A percentile compares a stretch with the other conserved stretches of the same genome.
These are phyloP conservation scores for Hirudo medicinalis DNA, from an alignment of 1,140 invertebrate genomes.

Conservation along the genomic window DNA sequence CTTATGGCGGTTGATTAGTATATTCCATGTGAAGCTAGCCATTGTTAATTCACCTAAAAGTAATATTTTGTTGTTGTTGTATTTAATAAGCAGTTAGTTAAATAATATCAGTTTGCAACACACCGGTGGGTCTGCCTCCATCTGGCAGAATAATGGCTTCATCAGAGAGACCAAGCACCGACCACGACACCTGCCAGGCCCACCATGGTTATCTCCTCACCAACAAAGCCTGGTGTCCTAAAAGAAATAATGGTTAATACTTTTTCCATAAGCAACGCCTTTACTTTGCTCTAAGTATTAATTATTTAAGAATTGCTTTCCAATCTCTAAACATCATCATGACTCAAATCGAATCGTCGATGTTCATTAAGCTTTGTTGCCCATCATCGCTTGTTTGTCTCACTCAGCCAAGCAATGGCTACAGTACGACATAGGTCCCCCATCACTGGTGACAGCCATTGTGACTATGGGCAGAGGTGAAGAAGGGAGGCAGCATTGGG, in stretches of 20 bases:
- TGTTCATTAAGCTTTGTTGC: not conserved
- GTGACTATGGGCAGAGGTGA: constrained; percentile 42
- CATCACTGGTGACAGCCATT: constrained; percentile 40
- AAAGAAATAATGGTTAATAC: constrained; percentile 35
- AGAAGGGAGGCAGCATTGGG: constrained; percentile 37
- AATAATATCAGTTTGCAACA: constrained; percentile 38
- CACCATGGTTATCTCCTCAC: constrained; percentile 40
- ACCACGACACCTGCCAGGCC: constrained; percentile 38
- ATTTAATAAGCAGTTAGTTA: too few species aligned
- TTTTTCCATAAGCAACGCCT: too few species aligned
- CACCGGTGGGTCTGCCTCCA: constrained; percentile 39
- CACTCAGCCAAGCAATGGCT: constrained; percentile 38
- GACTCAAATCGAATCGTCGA: not conserved
- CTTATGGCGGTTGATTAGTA: too few species aligned
- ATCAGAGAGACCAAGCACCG: constrained; percentile 33
- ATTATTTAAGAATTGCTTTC: too few species aligned
- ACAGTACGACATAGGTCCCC: constrained; percentile 38
- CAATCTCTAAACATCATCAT: too few species aligned
- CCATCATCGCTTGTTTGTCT: constrained; percentile 25
- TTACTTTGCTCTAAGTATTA: too few species aligned
- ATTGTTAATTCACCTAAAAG: too few species aligned
- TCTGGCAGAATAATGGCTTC: constrained; percentile 39
- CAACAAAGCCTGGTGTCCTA: constrained; percentile 41
- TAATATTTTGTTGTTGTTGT: too few species aligned
- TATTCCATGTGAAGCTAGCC: too few species aligned